Evolutionary conservation across 35 echinoderm and acorn worm species (phyloP).

Genomic region (Amphiura filiformis): DNA sequence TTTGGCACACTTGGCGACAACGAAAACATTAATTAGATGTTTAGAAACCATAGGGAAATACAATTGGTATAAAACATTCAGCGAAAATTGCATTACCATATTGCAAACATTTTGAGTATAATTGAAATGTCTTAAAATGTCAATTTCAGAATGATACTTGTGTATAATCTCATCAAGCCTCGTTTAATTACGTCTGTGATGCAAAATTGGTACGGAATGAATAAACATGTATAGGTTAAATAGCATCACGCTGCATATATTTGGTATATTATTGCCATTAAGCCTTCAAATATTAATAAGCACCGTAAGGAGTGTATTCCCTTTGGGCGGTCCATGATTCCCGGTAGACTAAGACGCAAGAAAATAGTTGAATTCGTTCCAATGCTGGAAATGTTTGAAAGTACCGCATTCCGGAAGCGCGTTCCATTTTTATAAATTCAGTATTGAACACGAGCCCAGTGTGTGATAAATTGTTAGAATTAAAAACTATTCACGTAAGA

Average conservation of each 20-base stretch:
- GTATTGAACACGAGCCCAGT: background rate
- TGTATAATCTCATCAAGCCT: no score
- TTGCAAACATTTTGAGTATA: no score
- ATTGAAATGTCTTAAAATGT: no score
- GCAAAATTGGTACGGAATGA: background rate
- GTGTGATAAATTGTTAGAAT: no score
- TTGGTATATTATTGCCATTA: background rate
- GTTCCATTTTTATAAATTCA: background rate
- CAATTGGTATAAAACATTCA: no score
- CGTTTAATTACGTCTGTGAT: no score
- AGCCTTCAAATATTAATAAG: background rate
- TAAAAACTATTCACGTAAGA: no score
- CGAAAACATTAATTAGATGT: no score
- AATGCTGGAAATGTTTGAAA: background rate
- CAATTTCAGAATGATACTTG: no score
- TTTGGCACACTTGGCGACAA: no score
- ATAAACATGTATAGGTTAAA: background rate
- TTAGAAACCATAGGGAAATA: no score
- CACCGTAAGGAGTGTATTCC: background rate
- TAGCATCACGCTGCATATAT: background rate
- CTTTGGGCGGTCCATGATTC: background rate
- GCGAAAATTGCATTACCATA: no score
- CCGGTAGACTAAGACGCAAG: background rate
- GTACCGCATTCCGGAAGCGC: background rate
- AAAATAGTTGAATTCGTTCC: background rate